These are phyloP conservation scores for Hydrolagus colliei DNA, from an alignment of 2,797 vertebrate species.

Conservation along the genomic window DNA sequence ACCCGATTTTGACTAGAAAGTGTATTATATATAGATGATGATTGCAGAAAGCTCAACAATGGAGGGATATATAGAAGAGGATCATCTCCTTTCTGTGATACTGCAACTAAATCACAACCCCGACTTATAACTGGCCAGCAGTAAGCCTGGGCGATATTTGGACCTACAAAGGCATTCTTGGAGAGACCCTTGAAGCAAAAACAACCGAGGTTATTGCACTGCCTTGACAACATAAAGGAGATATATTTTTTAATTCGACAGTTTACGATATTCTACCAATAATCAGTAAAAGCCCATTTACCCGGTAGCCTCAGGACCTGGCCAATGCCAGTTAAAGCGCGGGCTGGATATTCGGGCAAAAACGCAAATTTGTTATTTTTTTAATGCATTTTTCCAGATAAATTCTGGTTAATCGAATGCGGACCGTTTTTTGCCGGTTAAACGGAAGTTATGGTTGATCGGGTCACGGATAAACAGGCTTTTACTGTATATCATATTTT, in stretches of 20 bases:
- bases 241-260: background rate
- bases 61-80: conserved; percentile 75
- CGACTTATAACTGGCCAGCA: conserved; percentile 74
- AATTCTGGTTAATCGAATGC: too few species aligned
- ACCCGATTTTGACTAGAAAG: conserved; percentile 63
- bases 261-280: background rate
- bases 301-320: background rate
- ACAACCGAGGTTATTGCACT: background rate
- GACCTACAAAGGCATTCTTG: conserved; percentile 45
- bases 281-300: background rate
- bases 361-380: too few species aligned
- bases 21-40: conserved; percentile 47
- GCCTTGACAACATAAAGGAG: background rate
- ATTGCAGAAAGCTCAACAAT: conserved; percentile 67
- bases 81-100: conserved; percentile 60
- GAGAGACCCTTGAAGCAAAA: conserved; percentile 58
- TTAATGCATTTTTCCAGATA: too few species aligned
- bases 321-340: background rate
- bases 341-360: too few species aligned
- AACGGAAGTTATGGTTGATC: too few species aligned
- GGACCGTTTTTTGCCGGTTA: too few species aligned
- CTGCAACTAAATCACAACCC: conserved; percentile 66
- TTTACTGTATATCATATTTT: too few species aligned
- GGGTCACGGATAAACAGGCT: too few species aligned
- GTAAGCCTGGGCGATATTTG: conserved; percentile 61